phyloP scores from a whole-genome alignment of 1,140 invertebrate species.

The Armadillidium nasatum region DNA sequence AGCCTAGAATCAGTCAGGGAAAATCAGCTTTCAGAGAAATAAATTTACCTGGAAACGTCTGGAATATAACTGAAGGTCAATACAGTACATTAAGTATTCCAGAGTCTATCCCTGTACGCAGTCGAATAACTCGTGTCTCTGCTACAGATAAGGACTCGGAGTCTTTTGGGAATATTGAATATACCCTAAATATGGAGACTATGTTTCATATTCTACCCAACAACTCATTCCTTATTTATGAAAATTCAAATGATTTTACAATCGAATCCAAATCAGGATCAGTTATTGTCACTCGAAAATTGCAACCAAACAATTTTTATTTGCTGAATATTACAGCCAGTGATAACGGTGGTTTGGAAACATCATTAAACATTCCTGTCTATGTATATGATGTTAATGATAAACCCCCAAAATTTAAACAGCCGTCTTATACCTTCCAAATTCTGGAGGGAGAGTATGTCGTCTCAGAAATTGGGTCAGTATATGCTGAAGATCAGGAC shows the following conservation, averaged over 20 bases:
- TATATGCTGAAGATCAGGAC: constrained; percentile 83
- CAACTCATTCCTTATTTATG: neutral
- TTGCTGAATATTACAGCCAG: constrained; percentile 18
- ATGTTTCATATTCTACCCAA: neutral
- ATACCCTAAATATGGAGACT: neutral
- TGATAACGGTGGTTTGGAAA: constrained; percentile 61
- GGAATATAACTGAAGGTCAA: constrained; percentile 22
- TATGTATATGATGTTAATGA: constrained; percentile 89
- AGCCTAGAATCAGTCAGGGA: constrained; percentile 20
- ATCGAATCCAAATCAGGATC: constrained; percentile 17
- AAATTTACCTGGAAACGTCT: constrained; percentile 20
- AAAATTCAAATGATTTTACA: constrained; percentile 14
- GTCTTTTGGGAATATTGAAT: neutral
- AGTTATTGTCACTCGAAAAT: constrained; percentile 2
- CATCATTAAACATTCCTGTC: constrained; percentile 75
- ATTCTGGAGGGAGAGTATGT: constrained; percentile 81
- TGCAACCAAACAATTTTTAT: constrained; percentile 20
- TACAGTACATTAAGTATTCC: constrained; percentile 46
- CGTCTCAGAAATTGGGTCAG: constrained; percentile 76
- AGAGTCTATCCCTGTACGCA: constrained; percentile 52
- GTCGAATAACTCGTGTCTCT: constrained; percentile 50
- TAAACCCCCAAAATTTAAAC: constrained; percentile 89
- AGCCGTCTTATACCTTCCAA: constrained; percentile 76
- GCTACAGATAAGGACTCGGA: constrained; percentile 54
- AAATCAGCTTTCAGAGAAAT: constrained; percentile 29